Percentiles rank a stretch among this genome's conserved stretches.
These are phyloP conservation scores for Danio jaintianensis DNA, from an alignment of 2,797 vertebrate species.

Conservation along the genomic window DNA sequence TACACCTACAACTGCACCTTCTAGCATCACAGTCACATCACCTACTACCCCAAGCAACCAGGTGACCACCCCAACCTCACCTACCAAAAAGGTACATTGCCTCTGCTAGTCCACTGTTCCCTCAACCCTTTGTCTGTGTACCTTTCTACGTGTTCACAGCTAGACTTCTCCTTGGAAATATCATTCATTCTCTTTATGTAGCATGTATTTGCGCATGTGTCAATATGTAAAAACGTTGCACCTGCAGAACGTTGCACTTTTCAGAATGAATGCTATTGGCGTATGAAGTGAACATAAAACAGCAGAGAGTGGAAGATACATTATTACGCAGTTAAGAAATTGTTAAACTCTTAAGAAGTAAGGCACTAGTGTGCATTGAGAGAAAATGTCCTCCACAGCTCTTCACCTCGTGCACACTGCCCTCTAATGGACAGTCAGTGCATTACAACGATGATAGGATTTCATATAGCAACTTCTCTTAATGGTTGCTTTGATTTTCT, in stretches of 20 bases:
- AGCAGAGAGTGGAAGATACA: background rate
- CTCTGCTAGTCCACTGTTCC: background rate
- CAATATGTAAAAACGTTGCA: background rate
- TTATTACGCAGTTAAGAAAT: background rate
- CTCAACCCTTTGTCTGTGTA: background rate
- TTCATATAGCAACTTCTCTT: background rate
- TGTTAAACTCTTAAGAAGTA: background rate
- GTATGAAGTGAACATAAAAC: background rate
- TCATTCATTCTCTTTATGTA: background rate
- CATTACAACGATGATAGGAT: background rate
- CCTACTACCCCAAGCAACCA: slow-evolving; percentile 85
- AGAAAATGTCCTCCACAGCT: slow-evolving; percentile 30
- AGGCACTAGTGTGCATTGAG: background rate
- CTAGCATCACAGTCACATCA: slow-evolving; percentile 79
- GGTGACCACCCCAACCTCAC: slow-evolving; percentile 89
- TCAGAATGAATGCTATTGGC: slow-evolving; percentile 1
- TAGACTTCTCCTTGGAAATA: background rate
- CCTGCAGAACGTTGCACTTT: slow-evolving; percentile 22
- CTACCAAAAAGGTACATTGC: slow-evolving; percentile 90
- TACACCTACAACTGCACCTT: slow-evolving; percentile 71
- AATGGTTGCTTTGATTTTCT: background rate
- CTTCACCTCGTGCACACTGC: slow-evolving; percentile 67
- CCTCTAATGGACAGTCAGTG: slow-evolving; percentile 70
- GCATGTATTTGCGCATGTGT: background rate
- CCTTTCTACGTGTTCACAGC: background rate